Evolutionary conservation across 2,113 vertebrate genomes (phyloP).

Genomic region (Rhizomys pruinosus): DNA sequence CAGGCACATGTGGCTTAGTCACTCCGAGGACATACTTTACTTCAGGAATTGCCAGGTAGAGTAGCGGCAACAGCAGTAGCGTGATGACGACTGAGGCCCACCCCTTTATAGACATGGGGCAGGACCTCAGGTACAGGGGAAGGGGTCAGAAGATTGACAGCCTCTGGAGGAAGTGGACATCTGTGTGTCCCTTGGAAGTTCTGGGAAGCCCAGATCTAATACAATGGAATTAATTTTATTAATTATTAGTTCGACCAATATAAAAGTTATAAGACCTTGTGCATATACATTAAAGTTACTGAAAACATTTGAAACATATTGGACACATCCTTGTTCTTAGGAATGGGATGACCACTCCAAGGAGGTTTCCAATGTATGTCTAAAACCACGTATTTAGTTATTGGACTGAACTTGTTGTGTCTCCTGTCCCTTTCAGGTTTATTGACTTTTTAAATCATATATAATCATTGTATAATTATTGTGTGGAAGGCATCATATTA

Average conservation of each 20-base stretch:
- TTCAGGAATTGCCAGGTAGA: no score
- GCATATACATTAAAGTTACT: neutral
- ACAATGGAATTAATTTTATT: neutral
- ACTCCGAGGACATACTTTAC: no score
- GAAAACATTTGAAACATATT: conserved; percentile 9
- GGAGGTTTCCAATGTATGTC: neutral
- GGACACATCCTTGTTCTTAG: conserved; percentile 19
- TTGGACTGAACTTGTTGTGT: neutral
- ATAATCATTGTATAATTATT: neutral
- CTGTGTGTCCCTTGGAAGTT: no score
- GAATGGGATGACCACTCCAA: neutral
- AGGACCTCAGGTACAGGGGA: no score
- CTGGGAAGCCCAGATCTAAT: no score
- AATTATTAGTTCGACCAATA: conserved; percentile 2
- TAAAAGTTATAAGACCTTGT: neutral
- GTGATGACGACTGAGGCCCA: no score
- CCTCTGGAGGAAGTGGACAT: no score
- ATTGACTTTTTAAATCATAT: conserved; percentile 15
- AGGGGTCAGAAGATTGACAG: no score
- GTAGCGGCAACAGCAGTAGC: no score
- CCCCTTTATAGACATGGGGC: no score
- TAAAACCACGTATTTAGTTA: neutral
- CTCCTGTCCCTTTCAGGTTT: neutral
- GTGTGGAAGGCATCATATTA: neutral
- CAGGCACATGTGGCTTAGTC: no score